A percentile compares a stretch with the other conserved stretches of the same genome.
These are phyloP conservation scores for Galerucella nymphaeae DNA, from an alignment of 2,888 invertebrate species.

Conservation along the genomic window DNA sequence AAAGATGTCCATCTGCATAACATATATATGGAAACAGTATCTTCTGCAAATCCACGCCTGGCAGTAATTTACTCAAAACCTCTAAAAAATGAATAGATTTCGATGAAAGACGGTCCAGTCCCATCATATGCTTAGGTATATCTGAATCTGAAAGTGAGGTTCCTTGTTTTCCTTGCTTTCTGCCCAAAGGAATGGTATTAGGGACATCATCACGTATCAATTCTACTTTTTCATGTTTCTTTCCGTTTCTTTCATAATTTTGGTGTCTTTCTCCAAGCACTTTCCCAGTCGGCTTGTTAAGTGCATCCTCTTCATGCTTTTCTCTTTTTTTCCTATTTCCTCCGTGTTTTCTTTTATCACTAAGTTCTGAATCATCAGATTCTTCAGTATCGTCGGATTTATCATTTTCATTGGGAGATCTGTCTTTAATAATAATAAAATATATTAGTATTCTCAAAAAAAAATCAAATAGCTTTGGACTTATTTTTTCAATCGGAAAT, in stretches of 20 bases:
- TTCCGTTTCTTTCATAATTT: background rate
- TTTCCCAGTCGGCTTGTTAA: background rate
- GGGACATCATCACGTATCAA: no score
- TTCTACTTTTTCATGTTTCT: background rate
- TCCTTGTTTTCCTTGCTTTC: background rate
- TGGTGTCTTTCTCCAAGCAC: background rate
- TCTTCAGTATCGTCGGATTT: background rate
- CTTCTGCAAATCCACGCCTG: slow-evolving; percentile 51
- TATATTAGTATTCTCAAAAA: no score
- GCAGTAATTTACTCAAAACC: slow-evolving; percentile 54
- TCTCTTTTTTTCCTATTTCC: background rate
- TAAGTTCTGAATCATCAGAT: background rate
- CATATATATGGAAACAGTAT: slow-evolving; percentile 59
- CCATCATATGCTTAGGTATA: background rate
- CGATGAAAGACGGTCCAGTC: slow-evolving; percentile 24
- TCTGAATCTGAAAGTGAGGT: background rate
- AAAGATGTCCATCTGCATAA: slow-evolving; percentile 56
- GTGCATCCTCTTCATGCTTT: background rate
- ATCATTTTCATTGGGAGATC: background rate
- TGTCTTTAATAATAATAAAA: background rate
- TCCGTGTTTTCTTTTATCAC: background rate
- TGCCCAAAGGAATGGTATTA: background rate
- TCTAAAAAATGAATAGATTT: slow-evolving; percentile 56
- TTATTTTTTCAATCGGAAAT: no score
- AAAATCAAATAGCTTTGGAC: no score